Evolutionary conservation across 1,140 invertebrate species (phyloP).

Genomic region (Stenopsyche tienmushanensis): DNA sequence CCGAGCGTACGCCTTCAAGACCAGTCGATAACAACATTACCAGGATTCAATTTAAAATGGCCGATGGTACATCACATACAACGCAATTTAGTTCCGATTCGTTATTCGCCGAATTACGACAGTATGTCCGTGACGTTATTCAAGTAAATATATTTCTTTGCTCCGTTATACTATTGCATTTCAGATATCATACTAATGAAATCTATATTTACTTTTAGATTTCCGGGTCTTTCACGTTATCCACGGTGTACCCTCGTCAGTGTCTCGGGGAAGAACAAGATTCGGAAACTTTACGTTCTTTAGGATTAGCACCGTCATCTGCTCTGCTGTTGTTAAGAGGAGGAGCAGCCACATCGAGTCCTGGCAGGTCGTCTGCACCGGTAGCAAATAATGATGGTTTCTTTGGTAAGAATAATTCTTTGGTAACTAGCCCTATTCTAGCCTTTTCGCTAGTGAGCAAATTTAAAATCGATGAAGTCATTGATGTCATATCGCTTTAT

Average conservation of each 20-base stretch:
- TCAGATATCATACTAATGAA: too few relatives aligned
- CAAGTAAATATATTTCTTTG: constrained; percentile 42
- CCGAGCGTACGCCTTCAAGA: constrained; percentile 1
- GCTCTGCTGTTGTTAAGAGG: constrained; percentile 74
- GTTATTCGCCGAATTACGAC: constrained; percentile 58
- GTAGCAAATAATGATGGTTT: constrained; percentile 22
- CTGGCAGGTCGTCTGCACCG: background rate
- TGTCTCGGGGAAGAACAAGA: constrained; percentile 68
- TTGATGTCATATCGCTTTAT: too few relatives aligned
- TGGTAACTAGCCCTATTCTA: too few relatives aligned
- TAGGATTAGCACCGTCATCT: constrained; percentile 77
- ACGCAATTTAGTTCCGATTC: constrained; percentile 63
- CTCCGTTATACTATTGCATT: background rate
- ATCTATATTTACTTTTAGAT: constrained; percentile 27
- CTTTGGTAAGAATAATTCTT: constrained; percentile 33
- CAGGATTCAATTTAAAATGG: constrained; percentile 80
- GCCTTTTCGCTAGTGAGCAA: too few relatives aligned
- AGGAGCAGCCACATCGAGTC: constrained; percentile 35
- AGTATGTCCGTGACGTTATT: constrained; percentile 61
- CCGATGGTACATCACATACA: constrained; percentile 70
- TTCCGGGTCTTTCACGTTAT: constrained; percentile 59
- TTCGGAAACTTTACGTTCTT: constrained; percentile 61
- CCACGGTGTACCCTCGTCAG: constrained; percentile 76
- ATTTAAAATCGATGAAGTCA: too few relatives aligned
- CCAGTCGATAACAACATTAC: constrained; percentile 44